Conservation (phyloP, 2,113 vertebrate species). For the Brachyhypopomus occidentalis region DNA sequence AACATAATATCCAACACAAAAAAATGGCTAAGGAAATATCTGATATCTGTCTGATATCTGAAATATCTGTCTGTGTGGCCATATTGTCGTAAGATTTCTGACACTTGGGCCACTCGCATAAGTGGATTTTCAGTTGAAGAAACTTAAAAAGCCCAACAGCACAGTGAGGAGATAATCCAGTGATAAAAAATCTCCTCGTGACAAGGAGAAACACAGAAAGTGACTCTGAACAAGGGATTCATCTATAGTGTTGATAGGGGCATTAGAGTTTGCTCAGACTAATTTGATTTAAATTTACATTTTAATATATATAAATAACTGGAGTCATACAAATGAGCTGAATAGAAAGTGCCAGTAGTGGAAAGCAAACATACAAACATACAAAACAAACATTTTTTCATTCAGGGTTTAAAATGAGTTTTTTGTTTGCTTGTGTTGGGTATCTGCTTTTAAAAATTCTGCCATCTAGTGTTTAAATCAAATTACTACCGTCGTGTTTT, state of each 20-base stretch:
- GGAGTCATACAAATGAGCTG: no score
- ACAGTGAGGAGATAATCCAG: neutral
- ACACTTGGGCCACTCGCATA: neutral
- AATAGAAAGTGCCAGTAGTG: no score
- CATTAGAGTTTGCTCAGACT: neutral
- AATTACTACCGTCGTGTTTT: neutral
- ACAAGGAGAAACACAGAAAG: neutral
- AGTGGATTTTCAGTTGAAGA: neutral
- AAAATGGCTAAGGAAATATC: no score
- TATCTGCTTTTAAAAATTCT: neutral
- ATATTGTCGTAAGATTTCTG: neutral
- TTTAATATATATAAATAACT: no score
- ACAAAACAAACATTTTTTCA: no score
- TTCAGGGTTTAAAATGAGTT: no score
- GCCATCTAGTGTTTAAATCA: constrained; percentile 38
- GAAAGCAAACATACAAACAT: no score
- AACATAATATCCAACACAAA: no score
- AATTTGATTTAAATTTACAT: neutral
- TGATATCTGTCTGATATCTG: no score
- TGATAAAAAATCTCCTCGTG: neutral
- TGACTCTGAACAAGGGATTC: no score
- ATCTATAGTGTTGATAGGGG: neutral
- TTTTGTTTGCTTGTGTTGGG: neutral
- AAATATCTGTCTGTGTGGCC: neutral
- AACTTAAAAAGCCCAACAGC: constrained; percentile 15